phyloP scores from a whole-genome alignment of 2,888 invertebrate genomes.

The Acleris literana region DNA sequence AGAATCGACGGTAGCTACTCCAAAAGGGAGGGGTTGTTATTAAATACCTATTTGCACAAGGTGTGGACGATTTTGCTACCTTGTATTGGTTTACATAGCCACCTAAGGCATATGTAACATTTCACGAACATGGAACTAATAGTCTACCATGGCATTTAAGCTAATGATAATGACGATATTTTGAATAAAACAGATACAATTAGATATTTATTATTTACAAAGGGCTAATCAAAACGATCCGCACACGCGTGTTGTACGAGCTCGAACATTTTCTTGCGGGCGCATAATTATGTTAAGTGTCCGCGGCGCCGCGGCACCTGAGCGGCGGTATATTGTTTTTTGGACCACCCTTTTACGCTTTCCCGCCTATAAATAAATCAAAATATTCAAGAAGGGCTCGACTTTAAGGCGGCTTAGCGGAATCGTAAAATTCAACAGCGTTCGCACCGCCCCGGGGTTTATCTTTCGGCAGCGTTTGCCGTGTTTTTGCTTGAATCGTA shows the following conservation, averaged over 20 bases:
- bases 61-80: too few relatives aligned
- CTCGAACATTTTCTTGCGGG: constrained; percentile 54
- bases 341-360: constrained; percentile 79
- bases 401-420: constrained; percentile 82
- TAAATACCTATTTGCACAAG: too few relatives aligned
- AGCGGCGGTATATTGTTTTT: constrained; percentile 77
- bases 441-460: constrained; percentile 75
- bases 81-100: too few relatives aligned
- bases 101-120: too few relatives aligned
- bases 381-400: constrained; percentile 83
- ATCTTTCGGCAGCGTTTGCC: constrained; percentile 74
- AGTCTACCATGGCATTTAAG: too few relatives aligned
- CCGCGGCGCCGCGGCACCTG: constrained; percentile 57
- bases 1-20: not conserved
- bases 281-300: constrained; percentile 67
- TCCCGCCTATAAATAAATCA: constrained; percentile 83
- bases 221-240: constrained; percentile 14
- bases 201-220: too few relatives aligned
- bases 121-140: too few relatives aligned
- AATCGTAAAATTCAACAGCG: constrained; percentile 83
- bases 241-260: constrained; percentile 29
- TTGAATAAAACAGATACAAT: too few relatives aligned
- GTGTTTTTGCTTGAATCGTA: constrained; percentile 80
- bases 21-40: too few relatives aligned
- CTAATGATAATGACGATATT: too few relatives aligned